Evolutionary conservation across 2,888 invertebrate genomes (phyloP).

Genomic region (Nymphalis polychloros): DNA sequence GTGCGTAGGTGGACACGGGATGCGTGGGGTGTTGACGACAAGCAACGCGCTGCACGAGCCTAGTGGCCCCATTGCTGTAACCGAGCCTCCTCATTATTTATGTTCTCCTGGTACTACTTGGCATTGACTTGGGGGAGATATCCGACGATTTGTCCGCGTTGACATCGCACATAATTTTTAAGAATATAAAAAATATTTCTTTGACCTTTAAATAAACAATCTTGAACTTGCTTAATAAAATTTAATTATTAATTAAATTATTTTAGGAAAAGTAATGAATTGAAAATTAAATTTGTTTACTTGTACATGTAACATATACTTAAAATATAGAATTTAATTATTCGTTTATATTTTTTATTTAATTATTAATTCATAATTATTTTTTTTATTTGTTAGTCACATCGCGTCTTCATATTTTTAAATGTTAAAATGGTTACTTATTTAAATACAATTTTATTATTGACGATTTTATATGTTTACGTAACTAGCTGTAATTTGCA

Average conservation of each 20-base stretch:
- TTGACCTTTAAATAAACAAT: no score
- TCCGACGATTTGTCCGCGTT: slow-evolving; percentile 49
- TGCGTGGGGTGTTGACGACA: slow-evolving; percentile 43
- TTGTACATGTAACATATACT: no score
- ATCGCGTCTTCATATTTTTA: no score
- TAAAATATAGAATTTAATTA: no score
- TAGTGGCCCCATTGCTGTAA: slow-evolving; percentile 51
- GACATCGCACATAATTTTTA: slow-evolving; percentile 2
- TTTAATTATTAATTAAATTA: neutral
- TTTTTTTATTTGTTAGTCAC: no score
- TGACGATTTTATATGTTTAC: slow-evolving; percentile 1
- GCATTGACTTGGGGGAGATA: slow-evolving; percentile 76
- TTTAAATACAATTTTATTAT: neutral
- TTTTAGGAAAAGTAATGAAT: neutral
- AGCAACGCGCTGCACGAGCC: slow-evolving; percentile 34
- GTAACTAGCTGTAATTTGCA: neutral
- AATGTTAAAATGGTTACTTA: no score
- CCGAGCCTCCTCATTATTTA: slow-evolving; percentile 51
- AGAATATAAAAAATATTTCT: neutral
- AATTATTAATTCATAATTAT: no score
- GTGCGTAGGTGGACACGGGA: slow-evolving; percentile 47
- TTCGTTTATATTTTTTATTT: neutral
- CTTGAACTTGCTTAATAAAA: no score
- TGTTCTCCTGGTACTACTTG: slow-evolving; percentile 76
- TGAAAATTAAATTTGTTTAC: neutral